These are phyloP conservation scores for Eupithecia dodoneata DNA, from an alignment of 2,888 invertebrate species.

Conservation along the genomic window DNA sequence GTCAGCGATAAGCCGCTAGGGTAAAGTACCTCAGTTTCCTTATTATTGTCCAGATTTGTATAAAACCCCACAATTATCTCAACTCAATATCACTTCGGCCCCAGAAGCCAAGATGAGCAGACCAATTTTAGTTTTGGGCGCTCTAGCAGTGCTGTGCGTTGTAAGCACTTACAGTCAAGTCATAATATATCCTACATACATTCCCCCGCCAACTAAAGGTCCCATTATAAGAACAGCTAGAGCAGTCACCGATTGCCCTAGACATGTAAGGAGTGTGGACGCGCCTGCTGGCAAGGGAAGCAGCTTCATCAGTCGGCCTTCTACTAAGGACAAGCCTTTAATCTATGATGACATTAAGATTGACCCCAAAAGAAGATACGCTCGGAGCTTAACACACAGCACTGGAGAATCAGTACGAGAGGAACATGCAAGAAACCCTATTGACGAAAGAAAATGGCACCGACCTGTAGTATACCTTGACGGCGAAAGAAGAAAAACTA, in stretches of 20 bases:
- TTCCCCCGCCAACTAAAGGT: conserved; percentile 16
- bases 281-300: background rate
- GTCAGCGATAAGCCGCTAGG: conserved; percentile 3
- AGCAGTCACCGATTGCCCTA: conserved; percentile 21
- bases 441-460: background rate
- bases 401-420: conserved; percentile 40
- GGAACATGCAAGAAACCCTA: background rate
- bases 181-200: conserved; percentile 36
- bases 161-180: conserved; percentile 23
- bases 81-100: conserved; percentile 24
- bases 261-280: conserved; percentile 2
- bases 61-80: conserved; percentile 20
- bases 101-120: conserved; percentile 29
- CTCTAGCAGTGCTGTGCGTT: conserved; percentile 27
- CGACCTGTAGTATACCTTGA: background rate
- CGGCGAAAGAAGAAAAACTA: background rate
- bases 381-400: conserved; percentile 36
- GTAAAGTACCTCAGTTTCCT: conserved; percentile 31
- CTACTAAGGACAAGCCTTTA: conserved; percentile 21
- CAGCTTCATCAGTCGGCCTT: background rate
- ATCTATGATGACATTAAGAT: conserved; percentile 27
- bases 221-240: conserved; percentile 32
- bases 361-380: conserved; percentile 28
- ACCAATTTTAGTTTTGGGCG: conserved; percentile 23
- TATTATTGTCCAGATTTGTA: conserved; percentile 17